A percentile compares a stretch with the other conserved stretches of the same genome.
Evolutionary conservation across 2,888 invertebrate species (phyloP).

Genomic region (Ecliptopera silaceata): DNA sequence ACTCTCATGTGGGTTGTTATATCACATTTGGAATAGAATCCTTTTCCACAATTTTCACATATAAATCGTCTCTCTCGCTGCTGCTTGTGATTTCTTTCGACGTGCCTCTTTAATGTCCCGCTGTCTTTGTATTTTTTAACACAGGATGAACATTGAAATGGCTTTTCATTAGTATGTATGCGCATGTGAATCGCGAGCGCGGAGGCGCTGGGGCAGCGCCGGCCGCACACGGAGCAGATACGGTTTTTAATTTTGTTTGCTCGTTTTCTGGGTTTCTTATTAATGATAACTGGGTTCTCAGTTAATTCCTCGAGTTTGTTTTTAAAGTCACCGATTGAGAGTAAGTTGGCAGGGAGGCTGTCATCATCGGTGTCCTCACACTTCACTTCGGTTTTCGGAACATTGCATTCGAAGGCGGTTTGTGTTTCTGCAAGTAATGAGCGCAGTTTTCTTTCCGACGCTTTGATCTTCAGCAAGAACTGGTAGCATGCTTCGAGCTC

Average conservation of each 20-base stretch:
- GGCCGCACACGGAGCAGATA: slow-evolving; percentile 55
- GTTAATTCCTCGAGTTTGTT: neutral
- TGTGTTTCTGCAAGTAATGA: slow-evolving; percentile 18
- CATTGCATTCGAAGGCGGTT: neutral
- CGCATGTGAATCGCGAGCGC: slow-evolving; percentile 57
- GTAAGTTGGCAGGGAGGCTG: slow-evolving; percentile 22
- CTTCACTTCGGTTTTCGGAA: slow-evolving; percentile 51
- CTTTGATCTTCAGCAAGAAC: slow-evolving; percentile 62
- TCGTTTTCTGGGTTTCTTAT: slow-evolving; percentile 36
- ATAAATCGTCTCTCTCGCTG: slow-evolving; percentile 57
- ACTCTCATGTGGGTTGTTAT: slow-evolving; percentile 63
- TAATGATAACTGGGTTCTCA: neutral
- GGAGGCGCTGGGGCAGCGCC: slow-evolving; percentile 53
- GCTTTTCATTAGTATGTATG: slow-evolving; percentile 59
- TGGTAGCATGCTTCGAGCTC: slow-evolving; percentile 53
- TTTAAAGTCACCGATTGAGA: slow-evolving; percentile 11
- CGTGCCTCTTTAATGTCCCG: slow-evolving; percentile 60
- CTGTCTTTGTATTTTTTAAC: slow-evolving; percentile 62
- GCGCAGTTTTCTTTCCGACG: slow-evolving; percentile 55
- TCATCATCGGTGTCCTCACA: slow-evolving; percentile 43
- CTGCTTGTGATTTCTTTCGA: slow-evolving; percentile 53
- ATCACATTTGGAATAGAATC: slow-evolving; percentile 61
- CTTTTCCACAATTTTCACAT: slow-evolving; percentile 71
- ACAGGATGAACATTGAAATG: slow-evolving; percentile 57
- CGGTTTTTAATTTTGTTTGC: slow-evolving; percentile 33